These are phyloP conservation scores for Onychostruthus taczanowskii DNA, from an alignment of 2,113 vertebrate species.

Conservation along the genomic window DNA sequence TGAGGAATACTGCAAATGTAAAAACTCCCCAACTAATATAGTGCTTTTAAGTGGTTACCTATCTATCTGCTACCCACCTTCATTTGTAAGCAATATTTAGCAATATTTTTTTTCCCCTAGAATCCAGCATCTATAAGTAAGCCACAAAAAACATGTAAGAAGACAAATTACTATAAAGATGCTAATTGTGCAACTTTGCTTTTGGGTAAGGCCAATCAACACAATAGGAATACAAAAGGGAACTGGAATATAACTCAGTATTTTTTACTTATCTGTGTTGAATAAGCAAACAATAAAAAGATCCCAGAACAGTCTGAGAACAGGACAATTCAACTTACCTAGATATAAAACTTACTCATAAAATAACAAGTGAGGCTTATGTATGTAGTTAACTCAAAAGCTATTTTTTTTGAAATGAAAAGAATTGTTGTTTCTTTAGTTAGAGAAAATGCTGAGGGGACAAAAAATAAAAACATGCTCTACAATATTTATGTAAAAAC, in stretches of 20 bases:
- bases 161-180: neutral
- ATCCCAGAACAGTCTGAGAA: neutral
- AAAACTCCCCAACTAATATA: neutral
- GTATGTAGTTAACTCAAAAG: neutral
- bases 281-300: neutral
- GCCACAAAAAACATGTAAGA: neutral
- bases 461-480: neutral
- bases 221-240: neutral
- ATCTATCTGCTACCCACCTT: neutral
- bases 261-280: neutral
- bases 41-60: neutral
- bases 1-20: neutral
- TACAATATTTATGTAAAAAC: neutral
- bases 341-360: neutral
- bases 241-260: neutral
- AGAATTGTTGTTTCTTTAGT: neutral
- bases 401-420: neutral
- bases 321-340: neutral
- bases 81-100: neutral
- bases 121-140: neutral
- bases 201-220: neutral
- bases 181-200: neutral
- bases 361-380: neutral
- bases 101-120: neutral
- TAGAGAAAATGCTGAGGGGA: neutral